These are phyloP conservation scores for Chaetodon trifascialis DNA, from an alignment of 2,113 vertebrate species.

Conservation along the genomic window DNA sequence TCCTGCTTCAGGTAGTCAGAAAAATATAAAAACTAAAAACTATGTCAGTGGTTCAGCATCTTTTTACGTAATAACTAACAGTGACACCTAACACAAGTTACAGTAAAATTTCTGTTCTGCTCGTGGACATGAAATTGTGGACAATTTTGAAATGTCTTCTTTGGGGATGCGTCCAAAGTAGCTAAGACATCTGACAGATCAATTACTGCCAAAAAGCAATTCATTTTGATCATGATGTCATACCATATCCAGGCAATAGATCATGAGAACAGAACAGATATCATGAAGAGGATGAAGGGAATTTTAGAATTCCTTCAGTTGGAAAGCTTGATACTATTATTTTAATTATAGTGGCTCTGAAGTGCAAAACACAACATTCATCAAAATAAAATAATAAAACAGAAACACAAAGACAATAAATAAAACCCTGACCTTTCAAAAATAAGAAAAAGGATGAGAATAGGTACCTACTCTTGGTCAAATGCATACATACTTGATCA, in stretches of 20 bases:
- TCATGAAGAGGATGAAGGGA: not conserved
- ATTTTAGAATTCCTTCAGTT: not conserved
- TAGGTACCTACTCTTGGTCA: too few species aligned
- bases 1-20: slow-evolving; percentile 19
- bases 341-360: not conserved
- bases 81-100: not conserved
- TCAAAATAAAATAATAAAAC: not conserved
- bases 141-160: not conserved
- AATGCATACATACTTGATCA: too few species aligned
- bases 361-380: not conserved
- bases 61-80: not conserved
- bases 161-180: too few species aligned
- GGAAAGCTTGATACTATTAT: not conserved
- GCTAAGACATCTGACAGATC: too few species aligned
- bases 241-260: not conserved
- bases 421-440: too few species aligned
- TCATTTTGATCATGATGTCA: too few species aligned
- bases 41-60: not conserved
- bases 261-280: not conserved
- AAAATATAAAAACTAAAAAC: not conserved
- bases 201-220: too few species aligned
- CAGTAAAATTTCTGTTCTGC: not conserved
- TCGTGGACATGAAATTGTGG: not conserved
- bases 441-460: too few species aligned
- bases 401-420: not conserved